These are phyloP conservation scores for Zaprionus nigranus DNA, from an alignment of 1,140 invertebrate genomes.

Conservation along the genomic window DNA sequence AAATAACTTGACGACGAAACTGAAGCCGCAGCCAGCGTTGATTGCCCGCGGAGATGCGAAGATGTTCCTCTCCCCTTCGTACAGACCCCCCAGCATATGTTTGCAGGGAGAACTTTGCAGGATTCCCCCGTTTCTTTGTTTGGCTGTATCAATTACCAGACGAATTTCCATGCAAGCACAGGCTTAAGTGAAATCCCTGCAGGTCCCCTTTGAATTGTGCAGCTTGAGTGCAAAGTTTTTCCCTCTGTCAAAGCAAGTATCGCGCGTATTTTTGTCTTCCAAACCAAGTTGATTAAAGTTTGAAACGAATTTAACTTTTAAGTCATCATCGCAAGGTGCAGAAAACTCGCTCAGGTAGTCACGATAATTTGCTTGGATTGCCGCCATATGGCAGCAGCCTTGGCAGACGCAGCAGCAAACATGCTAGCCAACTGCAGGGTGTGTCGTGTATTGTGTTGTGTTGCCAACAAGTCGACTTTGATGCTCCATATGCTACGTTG, in stretches of 20 bases:
- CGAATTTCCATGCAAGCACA: slow-evolving; percentile 19
- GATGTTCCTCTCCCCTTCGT: too few relatives aligned
- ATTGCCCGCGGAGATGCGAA: not conserved
- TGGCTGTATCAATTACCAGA: slow-evolving; percentile 69
- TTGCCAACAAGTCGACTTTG: too few relatives aligned
- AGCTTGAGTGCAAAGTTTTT: slow-evolving; percentile 9
- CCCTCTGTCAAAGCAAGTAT: slow-evolving; percentile 8
- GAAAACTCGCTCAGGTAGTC: not conserved
- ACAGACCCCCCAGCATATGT: slow-evolving; percentile 33
- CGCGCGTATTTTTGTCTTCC: not conserved
- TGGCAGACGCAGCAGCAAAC: not conserved
- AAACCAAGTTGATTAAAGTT: slow-evolving; percentile 76
- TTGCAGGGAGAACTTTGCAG: slow-evolving; percentile 24
- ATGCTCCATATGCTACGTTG: too few relatives aligned
- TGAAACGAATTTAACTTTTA: slow-evolving; percentile 81
- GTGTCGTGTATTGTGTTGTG: not conserved
- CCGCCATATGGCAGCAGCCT: not conserved
- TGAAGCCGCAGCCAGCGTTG: not conserved
- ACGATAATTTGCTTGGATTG: slow-evolving; percentile 1
- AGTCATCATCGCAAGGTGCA: slow-evolving; percentile 54
- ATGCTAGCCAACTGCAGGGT: not conserved
- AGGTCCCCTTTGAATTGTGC: slow-evolving; percentile 18
- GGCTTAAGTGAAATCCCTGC: slow-evolving; percentile 58
- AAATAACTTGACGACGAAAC: not conserved
- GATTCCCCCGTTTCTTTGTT: slow-evolving; percentile 20